Base-by-base conservation (phyloP, 2,888 invertebrate species). In the Pyrocoelia pectoralis region DNA sequence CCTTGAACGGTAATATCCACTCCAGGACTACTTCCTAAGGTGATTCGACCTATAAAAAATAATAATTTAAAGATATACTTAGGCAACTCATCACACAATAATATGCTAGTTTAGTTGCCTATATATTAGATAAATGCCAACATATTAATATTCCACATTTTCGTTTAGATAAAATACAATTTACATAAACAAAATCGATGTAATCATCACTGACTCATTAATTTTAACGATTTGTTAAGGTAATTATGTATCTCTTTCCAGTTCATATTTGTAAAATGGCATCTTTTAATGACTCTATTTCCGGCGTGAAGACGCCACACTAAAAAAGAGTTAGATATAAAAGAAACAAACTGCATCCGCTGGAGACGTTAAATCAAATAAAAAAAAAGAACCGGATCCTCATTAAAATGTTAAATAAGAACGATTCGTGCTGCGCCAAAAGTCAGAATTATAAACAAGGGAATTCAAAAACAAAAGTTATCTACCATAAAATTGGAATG, bases 1-100 rank as follows among this genome's bases (percentile, higher is more conserved):
- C 95, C 95, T 72, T 90, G 89, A 15, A 96, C 87, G 68, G 90
- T 86, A 70, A 97, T 91, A 79, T 95, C 95, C 75, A 92, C 94
- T 75, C 88, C 88, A 56, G 89, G 86, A 68, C 90, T 89, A 64
- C 91, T 90, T 62, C 94, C 93, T 67, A 95, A 86, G 13, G 92
- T 91, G 51, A 94, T 90, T 68, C 92, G 88, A 69, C 95, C 95
- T 95, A 84, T 48, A 85, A 85, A 62, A 14, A 59, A 50, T 18
- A 28, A 10, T 18, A 8, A 24, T 14, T 51, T 14, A 33, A 46
- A 13, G 24, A 24, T 24, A 24, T 5, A 24, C 4, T 24, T 8
- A 3, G n/a, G 33, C 33, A 33, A 33, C 33, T n/a, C n/a, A n/a
- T n/a, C 10, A 33, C n/a, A 33, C 24, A 5, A 2, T 2, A n/a